These are phyloP conservation scores for Hyperoplus immaculatus DNA, from an alignment of 2,797 vertebrate species.

Conservation along the genomic window DNA sequence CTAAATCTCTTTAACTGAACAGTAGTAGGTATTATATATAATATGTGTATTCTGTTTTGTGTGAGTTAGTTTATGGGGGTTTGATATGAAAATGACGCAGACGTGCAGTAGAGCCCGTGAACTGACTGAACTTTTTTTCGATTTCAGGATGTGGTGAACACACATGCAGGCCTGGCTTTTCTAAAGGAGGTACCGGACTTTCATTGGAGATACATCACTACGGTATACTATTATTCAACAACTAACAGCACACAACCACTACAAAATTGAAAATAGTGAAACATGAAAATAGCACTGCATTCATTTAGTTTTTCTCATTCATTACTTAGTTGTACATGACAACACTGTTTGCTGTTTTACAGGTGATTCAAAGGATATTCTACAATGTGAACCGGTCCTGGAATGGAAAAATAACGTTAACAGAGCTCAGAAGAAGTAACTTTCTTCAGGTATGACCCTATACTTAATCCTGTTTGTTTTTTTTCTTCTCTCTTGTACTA, in stretches of 20 bases:
- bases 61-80: slow-evolving; percentile 32
- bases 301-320: background rate
- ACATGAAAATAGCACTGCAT: background rate
- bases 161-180: slow-evolving; percentile 93
- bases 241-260: background rate
- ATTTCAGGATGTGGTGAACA: slow-evolving; percentile 94
- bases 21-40: background rate
- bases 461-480: background rate
- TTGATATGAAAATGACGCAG: slow-evolving; percentile 42
- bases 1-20: slow-evolving; percentile 42
- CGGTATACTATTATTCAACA: slow-evolving; percentile 77
- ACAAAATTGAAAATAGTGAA: background rate
- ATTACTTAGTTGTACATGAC: background rate
- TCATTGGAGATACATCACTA: slow-evolving; percentile 98
- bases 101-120: slow-evolving; percentile 16
- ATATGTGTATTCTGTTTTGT: background rate
- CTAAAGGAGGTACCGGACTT: slow-evolving; percentile 96
- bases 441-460: slow-evolving; percentile 89
- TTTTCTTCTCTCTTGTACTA: background rate
- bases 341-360: slow-evolving; percentile 38
- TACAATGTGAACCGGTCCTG: slow-evolving; percentile 96
- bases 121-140: slow-evolving; percentile 33
- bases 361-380: slow-evolving; percentile 98
- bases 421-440: slow-evolving; percentile 93
- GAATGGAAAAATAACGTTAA: slow-evolving; percentile 92